Percentiles rank a stretch among this genome's conserved stretches.
Evolutionary conservation across 2,888 invertebrate species (phyloP).

Genomic region (Apodemia zela): DNA sequence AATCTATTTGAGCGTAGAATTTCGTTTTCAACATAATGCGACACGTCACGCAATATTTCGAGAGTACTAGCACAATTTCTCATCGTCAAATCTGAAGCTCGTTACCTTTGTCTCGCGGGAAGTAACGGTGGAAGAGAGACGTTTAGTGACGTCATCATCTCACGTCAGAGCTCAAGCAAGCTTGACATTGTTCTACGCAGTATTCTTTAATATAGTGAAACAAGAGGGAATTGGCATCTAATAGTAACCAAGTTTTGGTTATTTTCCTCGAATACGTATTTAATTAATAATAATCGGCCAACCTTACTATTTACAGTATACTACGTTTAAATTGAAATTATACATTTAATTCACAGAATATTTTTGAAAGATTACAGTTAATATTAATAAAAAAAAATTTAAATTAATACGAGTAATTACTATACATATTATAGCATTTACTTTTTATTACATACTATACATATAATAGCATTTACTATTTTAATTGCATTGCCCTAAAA

Average conservation of each 20-base stretch:
- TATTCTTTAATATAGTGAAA: conserved; percentile 19
- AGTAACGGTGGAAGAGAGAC: conserved; percentile 38
- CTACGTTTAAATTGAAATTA: no score
- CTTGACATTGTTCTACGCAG: conserved; percentile 27
- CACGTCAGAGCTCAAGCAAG: conserved; percentile 29
- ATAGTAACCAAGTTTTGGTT: not conserved
- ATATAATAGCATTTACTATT: no score
- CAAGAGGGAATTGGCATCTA: conserved; percentile 19
- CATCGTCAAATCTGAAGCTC: conserved; percentile 55
- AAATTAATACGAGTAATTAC: no score
- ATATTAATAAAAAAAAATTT: no score
- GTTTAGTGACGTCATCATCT: conserved; percentile 64
- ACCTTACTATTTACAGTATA: no score
- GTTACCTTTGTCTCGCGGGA: conserved; percentile 51
- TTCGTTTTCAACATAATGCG: conserved; percentile 19
- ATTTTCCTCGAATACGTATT: no score
- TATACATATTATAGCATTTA: no score
- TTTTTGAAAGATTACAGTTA: no score
- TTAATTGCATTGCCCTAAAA: no score
- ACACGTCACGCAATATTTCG: conserved; percentile 36
- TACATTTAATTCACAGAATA: no score
- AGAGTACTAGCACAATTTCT: conserved; percentile 38
- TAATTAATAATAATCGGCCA: no score
- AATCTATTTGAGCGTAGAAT: conserved; percentile 16
- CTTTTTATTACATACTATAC: no score